A percentile compares a stretch with the other conserved stretches of the same genome.
phyloP scores from a whole-genome alignment of 1,140 invertebrate species.

The Aphelenchoides besseyi region DNA sequence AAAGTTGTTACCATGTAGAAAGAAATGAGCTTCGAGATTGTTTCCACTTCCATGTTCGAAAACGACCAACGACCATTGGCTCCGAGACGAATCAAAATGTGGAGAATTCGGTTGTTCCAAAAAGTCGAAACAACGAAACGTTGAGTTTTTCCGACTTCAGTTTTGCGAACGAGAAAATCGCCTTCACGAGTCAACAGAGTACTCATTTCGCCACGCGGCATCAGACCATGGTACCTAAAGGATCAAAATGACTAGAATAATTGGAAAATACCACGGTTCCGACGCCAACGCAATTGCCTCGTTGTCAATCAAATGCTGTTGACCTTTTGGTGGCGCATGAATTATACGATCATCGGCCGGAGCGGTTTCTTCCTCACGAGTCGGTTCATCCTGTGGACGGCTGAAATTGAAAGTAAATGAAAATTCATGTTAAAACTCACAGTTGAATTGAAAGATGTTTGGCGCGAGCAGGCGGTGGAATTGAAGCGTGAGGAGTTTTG shows the following conservation, averaged over 20 bases:
- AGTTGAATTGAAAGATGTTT: too few relatives aligned
- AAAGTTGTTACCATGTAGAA: constrained; percentile 32
- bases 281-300: not conserved
- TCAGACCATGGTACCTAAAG: constrained; percentile 22
- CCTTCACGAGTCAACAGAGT: constrained; percentile 34
- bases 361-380: too few relatives aligned
- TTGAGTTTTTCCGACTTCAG: constrained; percentile 21
- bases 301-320: not conserved
- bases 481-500: too few relatives aligned
- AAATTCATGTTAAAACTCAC: too few relatives aligned
- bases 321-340: too few relatives aligned
- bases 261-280: not conserved
- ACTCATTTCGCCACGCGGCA: constrained; percentile 43
- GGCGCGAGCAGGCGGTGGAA: too few relatives aligned
- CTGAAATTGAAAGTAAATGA: too few relatives aligned
- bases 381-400: too few relatives aligned
- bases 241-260: too few relatives aligned
- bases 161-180: constrained; percentile 42
- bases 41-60: constrained; percentile 8
- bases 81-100: constrained; percentile 10
- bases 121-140: constrained; percentile 22
- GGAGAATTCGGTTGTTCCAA: constrained; percentile 11
- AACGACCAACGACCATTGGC: constrained; percentile 7
- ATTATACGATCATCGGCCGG: too few relatives aligned
- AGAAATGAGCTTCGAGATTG: constrained; percentile 17